Base-by-base conservation (phyloP, 1,140 invertebrate species). In the Meloidogyne chitwoodi region DNA sequence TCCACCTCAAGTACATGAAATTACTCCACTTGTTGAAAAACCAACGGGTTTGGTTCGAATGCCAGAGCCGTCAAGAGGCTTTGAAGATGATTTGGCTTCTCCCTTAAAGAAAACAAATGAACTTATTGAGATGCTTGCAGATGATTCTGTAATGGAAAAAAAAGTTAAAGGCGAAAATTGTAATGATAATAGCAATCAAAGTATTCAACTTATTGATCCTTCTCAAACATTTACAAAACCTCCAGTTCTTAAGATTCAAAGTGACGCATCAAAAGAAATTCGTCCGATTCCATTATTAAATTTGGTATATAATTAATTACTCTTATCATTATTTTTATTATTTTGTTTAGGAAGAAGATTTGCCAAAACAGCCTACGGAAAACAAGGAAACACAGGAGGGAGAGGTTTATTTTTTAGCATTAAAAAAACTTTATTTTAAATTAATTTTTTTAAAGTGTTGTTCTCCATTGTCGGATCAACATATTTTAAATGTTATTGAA, bases 1-100 rank as follows among this genome's bases (percentile, higher is more conserved):
- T 29, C 70, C 70, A 12, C 70, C 70, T 3, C 56, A 61, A 38
- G 31, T 73, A 16, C 56, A 26, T 64, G 70, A 73, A 64, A 73
- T 73, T 26, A 73, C 70, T 1, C 70, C 70, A 12, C 70, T 73
- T 16, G 29, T 34, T 3, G 70, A 73, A 10, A 73, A 73, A 31
- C 70, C 70, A 34, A 3, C 38, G 16, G 70, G 70, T 14, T 14
- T 63, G 48, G 64, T 38, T 38, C 10, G 70, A 22, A 41, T 73
- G 48, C 70, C 70, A 12, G 38, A 41, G 24, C 27, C 41, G 0
- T 73, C 38, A 12, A 61, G 31, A 16, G 44, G 44, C 27, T 27
- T 44, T 44, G 48, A 56, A 6, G 48, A 56, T n/a, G 48, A 56
- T 56, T n/a, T 56, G 19, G 19, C 4, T 56, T 56, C 48, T n/a